phyloP scores from a whole-genome alignment of 2,113 vertebrate species.

The Corythornis madagascariensis region DNA sequence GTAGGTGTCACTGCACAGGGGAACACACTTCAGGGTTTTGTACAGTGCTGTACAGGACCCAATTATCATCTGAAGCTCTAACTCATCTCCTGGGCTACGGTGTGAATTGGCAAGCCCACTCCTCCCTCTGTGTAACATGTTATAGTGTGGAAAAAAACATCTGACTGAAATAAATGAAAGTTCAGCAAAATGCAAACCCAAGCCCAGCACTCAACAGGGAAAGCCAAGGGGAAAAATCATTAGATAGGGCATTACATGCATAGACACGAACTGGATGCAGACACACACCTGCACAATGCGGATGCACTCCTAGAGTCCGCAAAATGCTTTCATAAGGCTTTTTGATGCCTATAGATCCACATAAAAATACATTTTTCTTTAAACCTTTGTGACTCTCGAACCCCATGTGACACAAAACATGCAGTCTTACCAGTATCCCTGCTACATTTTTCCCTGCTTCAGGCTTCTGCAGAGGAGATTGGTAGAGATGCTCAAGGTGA shows the following conservation, averaged over 20 bases:
- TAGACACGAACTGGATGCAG: slow-evolving; percentile 55
- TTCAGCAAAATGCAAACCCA: slow-evolving; percentile 55
- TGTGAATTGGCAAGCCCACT: slow-evolving; percentile 2
- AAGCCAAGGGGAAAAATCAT: slow-evolving; percentile 51
- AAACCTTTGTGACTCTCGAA: background rate
- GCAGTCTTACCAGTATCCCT: background rate
- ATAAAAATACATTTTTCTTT: background rate
- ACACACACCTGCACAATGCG: slow-evolving; percentile 35
- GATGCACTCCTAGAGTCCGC: background rate
- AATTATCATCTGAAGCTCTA: background rate
- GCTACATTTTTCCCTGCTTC: background rate
- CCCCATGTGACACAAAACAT: background rate
- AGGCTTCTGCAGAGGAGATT: background rate
- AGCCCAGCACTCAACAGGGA: slow-evolving; percentile 22
- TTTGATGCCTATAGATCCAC: background rate
- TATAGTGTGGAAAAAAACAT: background rate
- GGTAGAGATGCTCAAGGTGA: slow-evolving; percentile 6
- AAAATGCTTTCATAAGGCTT: slow-evolving; percentile 19
- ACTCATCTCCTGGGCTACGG: background rate
- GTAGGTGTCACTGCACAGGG: background rate
- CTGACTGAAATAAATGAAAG: slow-evolving; percentile 28
- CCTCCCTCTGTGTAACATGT: slow-evolving; percentile 16
- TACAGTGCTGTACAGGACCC: background rate
- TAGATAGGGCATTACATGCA: slow-evolving; percentile 58
- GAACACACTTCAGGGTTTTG: background rate